phyloP scores from a whole-genome alignment of 2,797 vertebrate species.

The Mormyrus proboscirostris region DNA sequence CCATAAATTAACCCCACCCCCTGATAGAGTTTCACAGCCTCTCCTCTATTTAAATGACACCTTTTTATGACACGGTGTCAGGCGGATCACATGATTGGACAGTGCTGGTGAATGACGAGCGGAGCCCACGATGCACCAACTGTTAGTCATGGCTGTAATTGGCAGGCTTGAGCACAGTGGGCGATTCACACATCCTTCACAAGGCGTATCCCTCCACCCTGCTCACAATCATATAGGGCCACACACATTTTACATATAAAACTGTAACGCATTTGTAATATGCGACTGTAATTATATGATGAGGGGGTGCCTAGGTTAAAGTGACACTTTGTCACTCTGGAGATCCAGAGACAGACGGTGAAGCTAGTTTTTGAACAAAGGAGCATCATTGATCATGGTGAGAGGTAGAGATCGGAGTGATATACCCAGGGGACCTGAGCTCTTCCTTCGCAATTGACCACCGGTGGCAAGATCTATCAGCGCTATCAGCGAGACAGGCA shows the following conservation, averaged over 20 bases:
- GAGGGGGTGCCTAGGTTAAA: neutral
- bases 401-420: neutral
- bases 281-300: neutral
- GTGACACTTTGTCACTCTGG: neutral
- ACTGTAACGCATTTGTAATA: neutral
- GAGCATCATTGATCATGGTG: neutral
- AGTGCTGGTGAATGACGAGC: neutral
- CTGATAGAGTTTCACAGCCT: neutral
- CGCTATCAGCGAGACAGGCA: neutral
- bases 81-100: neutral
- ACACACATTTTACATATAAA: neutral
- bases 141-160: slow-evolving; percentile 1
- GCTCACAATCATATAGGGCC: neutral
- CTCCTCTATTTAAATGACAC: neutral
- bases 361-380: neutral
- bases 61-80: neutral
- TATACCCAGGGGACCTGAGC: neutral
- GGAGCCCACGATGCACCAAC: neutral
- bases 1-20: neutral
- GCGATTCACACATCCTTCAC: neutral
- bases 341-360: neutral
- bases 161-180: neutral
- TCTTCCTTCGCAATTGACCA: neutral
- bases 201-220: neutral
- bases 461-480: neutral